These are phyloP conservation scores for Dromococcyx pavoninus DNA, from an alignment of 2,797 vertebrate genomes.

Conservation along the genomic window DNA sequence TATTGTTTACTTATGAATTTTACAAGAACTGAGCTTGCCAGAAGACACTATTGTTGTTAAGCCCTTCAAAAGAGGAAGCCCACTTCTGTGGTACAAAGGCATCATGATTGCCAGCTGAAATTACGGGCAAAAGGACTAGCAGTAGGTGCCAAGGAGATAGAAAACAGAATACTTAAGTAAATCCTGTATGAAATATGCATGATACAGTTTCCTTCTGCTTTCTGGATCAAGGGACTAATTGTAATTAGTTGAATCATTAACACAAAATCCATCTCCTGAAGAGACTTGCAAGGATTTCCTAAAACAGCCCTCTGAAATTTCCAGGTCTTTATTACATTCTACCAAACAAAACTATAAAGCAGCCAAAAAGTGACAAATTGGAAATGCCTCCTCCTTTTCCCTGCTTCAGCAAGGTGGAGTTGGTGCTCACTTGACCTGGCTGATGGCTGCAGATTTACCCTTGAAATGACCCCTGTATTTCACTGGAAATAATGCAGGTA, in stretches of 20 bases:
- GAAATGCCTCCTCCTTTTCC: background rate
- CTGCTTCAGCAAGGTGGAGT: background rate
- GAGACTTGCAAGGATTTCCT: conserved; percentile 21
- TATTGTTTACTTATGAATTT: background rate
- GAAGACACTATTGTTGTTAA: background rate
- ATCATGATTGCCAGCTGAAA: background rate
- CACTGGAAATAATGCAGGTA: background rate
- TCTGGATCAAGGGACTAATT: background rate
- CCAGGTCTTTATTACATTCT: conserved; percentile 13
- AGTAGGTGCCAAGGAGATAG: conserved; percentile 3
- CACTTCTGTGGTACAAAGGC: background rate
- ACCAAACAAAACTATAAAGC: conserved; percentile 4
- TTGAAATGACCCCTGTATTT: background rate
- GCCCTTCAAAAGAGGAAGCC: conserved; percentile 15
- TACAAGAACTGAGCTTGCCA: background rate
- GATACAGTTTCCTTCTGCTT: conserved; percentile 26
- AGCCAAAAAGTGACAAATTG: background rate
- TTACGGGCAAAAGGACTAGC: background rate
- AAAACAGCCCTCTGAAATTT: conserved; percentile 25
- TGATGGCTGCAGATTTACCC: background rate
- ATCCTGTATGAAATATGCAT: background rate
- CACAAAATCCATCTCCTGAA: background rate
- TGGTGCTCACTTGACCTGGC: background rate
- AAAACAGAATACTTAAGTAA: background rate
- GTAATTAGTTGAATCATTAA: conserved; percentile 22